phyloP scores from a whole-genome alignment of 2,888 invertebrate genomes.

The Hoplodrina blanda region DNA sequence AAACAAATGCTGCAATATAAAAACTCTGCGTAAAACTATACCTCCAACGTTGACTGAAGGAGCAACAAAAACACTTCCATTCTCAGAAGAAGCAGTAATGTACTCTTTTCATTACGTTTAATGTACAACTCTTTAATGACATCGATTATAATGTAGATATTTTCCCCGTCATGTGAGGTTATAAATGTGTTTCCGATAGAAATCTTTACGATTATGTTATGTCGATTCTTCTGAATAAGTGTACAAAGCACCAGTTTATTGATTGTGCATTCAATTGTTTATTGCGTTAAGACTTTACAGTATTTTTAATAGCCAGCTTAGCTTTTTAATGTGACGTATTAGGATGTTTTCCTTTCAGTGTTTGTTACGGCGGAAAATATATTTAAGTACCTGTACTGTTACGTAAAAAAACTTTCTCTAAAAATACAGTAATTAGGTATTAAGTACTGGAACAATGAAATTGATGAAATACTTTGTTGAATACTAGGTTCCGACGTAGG shows the following conservation, averaged over 20 bases:
- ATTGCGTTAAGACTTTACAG: not conserved
- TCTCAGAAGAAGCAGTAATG: slow-evolving; percentile 30
- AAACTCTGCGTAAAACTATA: slow-evolving; percentile 15
- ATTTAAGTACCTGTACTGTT: slow-evolving; percentile 1
- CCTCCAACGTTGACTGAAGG: slow-evolving; percentile 10
- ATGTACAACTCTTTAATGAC: slow-evolving; percentile 22
- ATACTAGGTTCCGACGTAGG: not conserved
- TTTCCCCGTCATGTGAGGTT: slow-evolving; percentile 18
- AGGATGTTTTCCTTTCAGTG: not conserved
- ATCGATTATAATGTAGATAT: slow-evolving; percentile 23
- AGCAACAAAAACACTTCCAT: slow-evolving; percentile 6
- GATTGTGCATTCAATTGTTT: slow-evolving; percentile 1
- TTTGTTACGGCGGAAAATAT: not conserved
- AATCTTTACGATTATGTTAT: slow-evolving; percentile 17
- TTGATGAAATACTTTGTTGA: slow-evolving; percentile 18
- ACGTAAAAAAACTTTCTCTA: slow-evolving; percentile 5
- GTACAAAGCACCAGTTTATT: slow-evolving; percentile 4
- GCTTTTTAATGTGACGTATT: not conserved
- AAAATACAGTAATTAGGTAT: not conserved
- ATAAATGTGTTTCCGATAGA: slow-evolving; percentile 30
- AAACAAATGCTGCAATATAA: not conserved
- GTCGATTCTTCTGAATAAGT: slow-evolving; percentile 1
- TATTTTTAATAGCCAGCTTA: not conserved
- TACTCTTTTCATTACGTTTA: slow-evolving; percentile 7
- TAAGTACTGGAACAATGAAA: slow-evolving; percentile 20